These are phyloP conservation scores for Bettongia penicillata DNA, from an alignment of 2,113 vertebrate species.

Conservation along the genomic window DNA sequence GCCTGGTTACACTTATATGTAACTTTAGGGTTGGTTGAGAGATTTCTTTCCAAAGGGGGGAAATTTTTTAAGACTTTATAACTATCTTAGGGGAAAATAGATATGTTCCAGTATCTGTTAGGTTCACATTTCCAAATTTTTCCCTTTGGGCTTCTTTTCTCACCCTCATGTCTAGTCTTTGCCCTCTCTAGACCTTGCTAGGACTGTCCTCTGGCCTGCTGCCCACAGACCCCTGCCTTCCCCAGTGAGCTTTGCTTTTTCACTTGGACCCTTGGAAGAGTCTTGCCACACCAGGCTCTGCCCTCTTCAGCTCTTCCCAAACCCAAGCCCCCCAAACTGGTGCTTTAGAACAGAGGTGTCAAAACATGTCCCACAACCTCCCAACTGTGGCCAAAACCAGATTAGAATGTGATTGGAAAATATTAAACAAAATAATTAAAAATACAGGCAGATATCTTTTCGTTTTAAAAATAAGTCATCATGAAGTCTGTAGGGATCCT, in stretches of 20 bases:
- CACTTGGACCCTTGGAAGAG: neutral
- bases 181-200: neutral
- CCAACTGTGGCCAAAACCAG: neutral
- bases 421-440: neutral
- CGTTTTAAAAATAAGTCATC: neutral
- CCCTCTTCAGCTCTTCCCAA: neutral
- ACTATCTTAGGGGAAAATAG: neutral
- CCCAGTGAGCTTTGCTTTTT: neutral
- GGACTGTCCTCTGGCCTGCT: neutral
- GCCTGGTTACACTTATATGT: neutral
- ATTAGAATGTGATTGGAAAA: neutral
- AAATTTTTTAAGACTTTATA: neutral
- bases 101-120: neutral
- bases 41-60: neutral
- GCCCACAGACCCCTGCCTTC: accelerated
- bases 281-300: neutral
- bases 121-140: neutral
- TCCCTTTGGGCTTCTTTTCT: neutral
- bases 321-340: neutral
- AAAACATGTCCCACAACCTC: neutral
- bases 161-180: neutral
- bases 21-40: neutral
- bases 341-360: neutral
- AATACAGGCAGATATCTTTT: neutral
- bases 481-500: neutral